Conservation (phyloP, 2,113 vertebrate species). For the Vicugna pacos region DNA sequence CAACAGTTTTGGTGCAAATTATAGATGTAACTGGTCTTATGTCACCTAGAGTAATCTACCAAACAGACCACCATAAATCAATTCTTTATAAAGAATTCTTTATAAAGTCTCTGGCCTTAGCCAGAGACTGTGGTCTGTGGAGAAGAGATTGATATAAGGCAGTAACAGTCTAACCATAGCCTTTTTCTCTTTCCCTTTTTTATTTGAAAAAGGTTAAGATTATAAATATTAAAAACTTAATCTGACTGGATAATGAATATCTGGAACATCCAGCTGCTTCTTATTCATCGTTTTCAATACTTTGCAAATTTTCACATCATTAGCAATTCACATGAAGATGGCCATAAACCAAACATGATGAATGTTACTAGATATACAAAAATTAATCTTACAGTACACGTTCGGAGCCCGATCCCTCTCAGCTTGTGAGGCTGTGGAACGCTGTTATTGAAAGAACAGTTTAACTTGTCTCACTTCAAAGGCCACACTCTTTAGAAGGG, state of each 20-base stretch:
- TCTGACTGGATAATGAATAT: constrained; percentile 81
- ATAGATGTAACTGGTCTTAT: not conserved
- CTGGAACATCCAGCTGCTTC: constrained; percentile 78
- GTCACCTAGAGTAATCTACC: not conserved
- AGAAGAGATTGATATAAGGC: constrained; percentile 70
- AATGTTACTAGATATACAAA: constrained; percentile 84
- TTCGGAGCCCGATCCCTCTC: constrained; percentile 81
- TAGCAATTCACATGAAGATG: constrained; percentile 84
- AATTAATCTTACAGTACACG: constrained; percentile 84
- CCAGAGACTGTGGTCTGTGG: not conserved
- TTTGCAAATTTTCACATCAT: constrained; percentile 82
- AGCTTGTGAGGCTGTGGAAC: constrained; percentile 75
- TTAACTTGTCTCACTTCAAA: constrained; percentile 64
- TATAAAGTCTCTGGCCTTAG: not conserved
- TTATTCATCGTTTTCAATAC: constrained; percentile 65
- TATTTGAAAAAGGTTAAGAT: constrained; percentile 79
- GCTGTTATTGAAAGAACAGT: constrained; percentile 73
- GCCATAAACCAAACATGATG: constrained; percentile 85
- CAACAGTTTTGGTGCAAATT: not conserved
- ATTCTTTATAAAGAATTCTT: constrained; percentile 26
- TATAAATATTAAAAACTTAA: constrained; percentile 83
- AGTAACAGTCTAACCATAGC: constrained; percentile 57
- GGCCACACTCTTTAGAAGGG: not conserved
- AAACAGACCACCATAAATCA: not conserved
- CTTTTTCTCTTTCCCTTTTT: constrained; percentile 58